Evolutionary conservation across 2,888 invertebrate genomes (phyloP).

Genomic region (Nomada flava): DNA sequence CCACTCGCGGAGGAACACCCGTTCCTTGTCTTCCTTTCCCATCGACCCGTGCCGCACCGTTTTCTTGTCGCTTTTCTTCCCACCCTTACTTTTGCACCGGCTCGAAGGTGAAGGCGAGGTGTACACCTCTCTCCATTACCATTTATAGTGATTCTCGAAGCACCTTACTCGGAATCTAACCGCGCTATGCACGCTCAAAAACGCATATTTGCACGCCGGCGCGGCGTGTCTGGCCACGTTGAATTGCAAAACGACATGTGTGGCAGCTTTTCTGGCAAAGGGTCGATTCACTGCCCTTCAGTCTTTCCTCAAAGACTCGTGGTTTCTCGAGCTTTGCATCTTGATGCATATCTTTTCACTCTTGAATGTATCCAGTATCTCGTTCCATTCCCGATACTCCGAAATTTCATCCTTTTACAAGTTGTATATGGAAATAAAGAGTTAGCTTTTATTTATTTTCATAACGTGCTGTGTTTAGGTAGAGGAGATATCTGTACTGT

Average conservation of each 20-base stretch:
- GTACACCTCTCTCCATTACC: conserved; percentile 80
- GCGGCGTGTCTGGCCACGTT: conserved; percentile 23
- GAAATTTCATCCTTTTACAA: not conserved
- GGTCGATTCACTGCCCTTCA: conserved; percentile 26
- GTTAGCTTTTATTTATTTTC: not conserved
- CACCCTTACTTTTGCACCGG: conserved; percentile 45
- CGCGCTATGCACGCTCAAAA: conserved; percentile 56
- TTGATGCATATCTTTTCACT: not conserved
- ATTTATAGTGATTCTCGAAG: conserved; percentile 84
- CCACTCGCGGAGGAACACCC: conserved; percentile 58
- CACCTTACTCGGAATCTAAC: conserved; percentile 70
- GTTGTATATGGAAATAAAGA: too few relatives aligned
- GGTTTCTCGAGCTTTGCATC: conserved; percentile 3
- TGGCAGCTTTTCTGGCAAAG: conserved; percentile 23
- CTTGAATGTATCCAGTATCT: not conserved
- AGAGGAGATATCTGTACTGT: too few relatives aligned
- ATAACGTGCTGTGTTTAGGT: not conserved
- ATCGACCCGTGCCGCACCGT: conserved; percentile 4
- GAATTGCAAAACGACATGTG: conserved; percentile 56
- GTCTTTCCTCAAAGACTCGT: not conserved
- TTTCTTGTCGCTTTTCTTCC: conserved; percentile 27
- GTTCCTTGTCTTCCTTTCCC: conserved; percentile 34
- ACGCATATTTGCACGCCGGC: conserved; percentile 53
- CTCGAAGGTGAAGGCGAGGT: conserved; percentile 55
- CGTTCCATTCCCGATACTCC: not conserved